These are phyloP conservation scores for Trissolcus brochymenae DNA, from an alignment of 2,888 invertebrate genomes.

Conservation along the genomic window DNA sequence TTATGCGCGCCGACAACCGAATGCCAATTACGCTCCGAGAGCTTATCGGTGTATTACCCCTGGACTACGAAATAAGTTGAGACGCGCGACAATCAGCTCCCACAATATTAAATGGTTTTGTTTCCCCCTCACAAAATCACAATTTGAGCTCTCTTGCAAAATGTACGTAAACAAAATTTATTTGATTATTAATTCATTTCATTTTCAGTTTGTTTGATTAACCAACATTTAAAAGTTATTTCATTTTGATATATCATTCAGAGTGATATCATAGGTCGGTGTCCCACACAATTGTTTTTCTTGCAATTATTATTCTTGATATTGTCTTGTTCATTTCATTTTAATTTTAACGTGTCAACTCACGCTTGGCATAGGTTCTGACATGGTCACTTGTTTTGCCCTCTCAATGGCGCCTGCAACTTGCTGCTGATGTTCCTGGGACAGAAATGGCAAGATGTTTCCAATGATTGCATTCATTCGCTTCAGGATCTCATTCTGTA, in stretches of 20 bases:
- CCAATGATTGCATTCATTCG: constrained; percentile 96
- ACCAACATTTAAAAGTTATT: too few relatives aligned
- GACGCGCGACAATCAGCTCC: constrained; percentile 36
- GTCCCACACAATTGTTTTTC: constrained; percentile 25
- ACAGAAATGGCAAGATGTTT: constrained; percentile 96
- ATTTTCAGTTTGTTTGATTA: too few relatives aligned
- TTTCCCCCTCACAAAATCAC: too few relatives aligned
- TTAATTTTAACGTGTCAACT: constrained; percentile 77
- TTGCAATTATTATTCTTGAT: too few relatives aligned
- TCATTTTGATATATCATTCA: too few relatives aligned
- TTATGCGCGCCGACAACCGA: constrained; percentile 72
- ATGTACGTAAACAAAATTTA: too few relatives aligned
- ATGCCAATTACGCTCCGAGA: constrained; percentile 70
- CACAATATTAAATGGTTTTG: not conserved
- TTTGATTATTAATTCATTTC: too few relatives aligned
- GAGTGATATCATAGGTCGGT: not conserved
- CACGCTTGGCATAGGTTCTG: constrained; percentile 97
- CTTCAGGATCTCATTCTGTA: constrained; percentile 98
- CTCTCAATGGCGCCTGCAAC: constrained; percentile 96
- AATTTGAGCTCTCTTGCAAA: too few relatives aligned
- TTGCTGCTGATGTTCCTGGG: constrained; percentile 97
- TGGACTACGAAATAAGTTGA: constrained; percentile 67
- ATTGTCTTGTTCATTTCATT: too few relatives aligned
- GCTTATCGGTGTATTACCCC: constrained; percentile 68
- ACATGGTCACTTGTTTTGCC: constrained; percentile 98